phyloP scores from a whole-genome alignment of 2,888 invertebrate species.

The Drosophila longiperda region DNA sequence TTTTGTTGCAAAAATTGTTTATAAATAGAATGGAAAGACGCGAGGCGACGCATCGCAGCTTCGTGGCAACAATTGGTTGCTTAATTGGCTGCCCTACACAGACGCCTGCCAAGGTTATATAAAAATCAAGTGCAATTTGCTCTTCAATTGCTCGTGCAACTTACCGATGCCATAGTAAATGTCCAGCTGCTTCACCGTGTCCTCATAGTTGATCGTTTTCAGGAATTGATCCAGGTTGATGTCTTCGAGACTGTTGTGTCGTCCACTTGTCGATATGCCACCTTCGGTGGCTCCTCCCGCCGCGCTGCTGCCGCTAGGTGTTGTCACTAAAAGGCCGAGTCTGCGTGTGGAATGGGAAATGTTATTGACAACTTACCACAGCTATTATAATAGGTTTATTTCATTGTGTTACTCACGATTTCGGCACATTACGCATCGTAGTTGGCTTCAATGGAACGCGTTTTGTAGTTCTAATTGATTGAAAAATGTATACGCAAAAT shows the following conservation, averaged over 20 bases:
- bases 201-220: constrained; percentile 94
- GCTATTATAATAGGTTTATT: background rate
- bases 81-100: constrained; percentile 68
- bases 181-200: constrained; percentile 95
- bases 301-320: constrained; percentile 67
- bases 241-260: constrained; percentile 90
- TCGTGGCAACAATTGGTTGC: constrained; percentile 60
- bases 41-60: constrained; percentile 14
- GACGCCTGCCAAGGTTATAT: constrained; percentile 68
- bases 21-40: constrained; percentile 58
- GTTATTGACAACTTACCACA: background rate
- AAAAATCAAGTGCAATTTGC: constrained; percentile 37
- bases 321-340: constrained; percentile 72
- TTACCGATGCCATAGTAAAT: constrained; percentile 97
- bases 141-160: constrained; percentile 43
- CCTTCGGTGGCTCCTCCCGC: constrained; percentile 59
- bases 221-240: constrained; percentile 92
- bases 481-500: constrained; percentile 48
- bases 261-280: constrained; percentile 70
- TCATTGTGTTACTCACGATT: constrained; percentile 61
- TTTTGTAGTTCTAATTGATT: constrained; percentile 42
- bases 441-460: constrained; percentile 28
- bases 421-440: constrained; percentile 80
- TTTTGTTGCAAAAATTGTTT: constrained; percentile 45
- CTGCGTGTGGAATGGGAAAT: constrained; percentile 36